Evolutionary conservation across 2,888 invertebrate species (phyloP).

Genomic region (Machimus rusticus): DNA sequence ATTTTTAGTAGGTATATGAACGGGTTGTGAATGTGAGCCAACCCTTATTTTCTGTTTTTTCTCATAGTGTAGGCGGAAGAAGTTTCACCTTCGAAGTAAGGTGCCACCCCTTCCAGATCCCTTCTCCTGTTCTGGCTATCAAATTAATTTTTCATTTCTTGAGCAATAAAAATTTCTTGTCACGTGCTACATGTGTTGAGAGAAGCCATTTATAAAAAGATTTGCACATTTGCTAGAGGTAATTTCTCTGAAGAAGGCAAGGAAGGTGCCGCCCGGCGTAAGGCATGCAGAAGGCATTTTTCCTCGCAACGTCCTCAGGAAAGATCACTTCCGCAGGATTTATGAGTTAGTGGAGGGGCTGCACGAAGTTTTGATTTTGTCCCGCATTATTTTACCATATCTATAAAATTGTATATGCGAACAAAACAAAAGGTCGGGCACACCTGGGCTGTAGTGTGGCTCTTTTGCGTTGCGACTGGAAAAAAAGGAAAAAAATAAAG

Average conservation of each 20-base stretch:
- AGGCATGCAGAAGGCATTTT: neutral
- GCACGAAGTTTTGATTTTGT: neutral
- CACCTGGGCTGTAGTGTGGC: neutral
- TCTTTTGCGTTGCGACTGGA: neutral
- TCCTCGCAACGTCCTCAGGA: neutral
- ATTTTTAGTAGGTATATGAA: neutral
- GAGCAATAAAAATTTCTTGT: slow-evolving; percentile 43
- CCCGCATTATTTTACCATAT: neutral
- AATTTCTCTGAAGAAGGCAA: neutral
- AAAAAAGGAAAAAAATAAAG: neutral
- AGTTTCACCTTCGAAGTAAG: neutral
- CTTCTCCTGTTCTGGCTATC: neutral
- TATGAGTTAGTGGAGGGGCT: neutral
- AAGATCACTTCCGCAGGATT: neutral
- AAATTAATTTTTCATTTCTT: slow-evolving; percentile 38
- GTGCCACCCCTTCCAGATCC: neutral
- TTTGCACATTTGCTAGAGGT: slow-evolving; percentile 35
- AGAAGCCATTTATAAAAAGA: slow-evolving; percentile 44
- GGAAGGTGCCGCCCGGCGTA: neutral
- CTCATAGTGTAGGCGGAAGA: neutral
- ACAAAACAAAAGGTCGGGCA: neutral
- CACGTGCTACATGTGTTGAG: slow-evolving; percentile 44
- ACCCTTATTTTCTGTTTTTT: neutral
- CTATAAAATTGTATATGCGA: neutral
- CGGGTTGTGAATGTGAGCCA: neutral